Conservation (phyloP, 2,797 vertebrate genomes). For the Ptychobarbus kaznakovi region DNA sequence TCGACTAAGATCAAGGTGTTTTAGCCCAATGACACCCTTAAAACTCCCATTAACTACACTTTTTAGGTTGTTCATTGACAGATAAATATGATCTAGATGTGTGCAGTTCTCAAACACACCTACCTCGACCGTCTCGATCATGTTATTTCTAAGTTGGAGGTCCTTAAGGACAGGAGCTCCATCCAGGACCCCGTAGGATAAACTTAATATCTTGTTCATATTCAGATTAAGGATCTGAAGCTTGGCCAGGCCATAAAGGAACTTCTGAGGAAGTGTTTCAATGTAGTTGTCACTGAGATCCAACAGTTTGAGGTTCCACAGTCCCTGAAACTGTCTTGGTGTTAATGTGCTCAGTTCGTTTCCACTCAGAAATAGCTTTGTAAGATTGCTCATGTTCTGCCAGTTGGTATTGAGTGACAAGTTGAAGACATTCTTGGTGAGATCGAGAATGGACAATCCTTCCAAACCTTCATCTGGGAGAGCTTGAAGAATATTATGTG, state of each 20-base stretch:
- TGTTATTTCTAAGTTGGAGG: constrained; percentile 69
- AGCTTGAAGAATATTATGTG: constrained; percentile 68
- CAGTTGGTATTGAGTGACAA: constrained; percentile 57
- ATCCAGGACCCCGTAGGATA: constrained; percentile 62
- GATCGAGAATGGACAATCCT: constrained; percentile 68
- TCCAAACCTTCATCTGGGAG: constrained; percentile 67
- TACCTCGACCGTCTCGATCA: constrained; percentile 61
- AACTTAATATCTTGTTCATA: constrained; percentile 65
- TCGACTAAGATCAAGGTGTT: constrained; percentile 68
- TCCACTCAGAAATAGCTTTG: constrained; percentile 67
- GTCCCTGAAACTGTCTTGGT: constrained; percentile 59
- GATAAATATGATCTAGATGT: constrained; percentile 63
- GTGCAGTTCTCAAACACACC: constrained; percentile 65
- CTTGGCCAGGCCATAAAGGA: constrained; percentile 64
- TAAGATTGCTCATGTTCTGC: constrained; percentile 66
- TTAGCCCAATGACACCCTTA: constrained; percentile 61
- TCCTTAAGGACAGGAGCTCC: constrained; percentile 61
- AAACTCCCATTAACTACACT: constrained; percentile 57
- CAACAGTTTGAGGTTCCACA: constrained; percentile 66
- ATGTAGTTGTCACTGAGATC: constrained; percentile 74
- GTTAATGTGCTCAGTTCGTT: constrained; percentile 62
- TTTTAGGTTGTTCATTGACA: constrained; percentile 68
- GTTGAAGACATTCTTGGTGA: constrained; percentile 68
- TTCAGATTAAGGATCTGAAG: constrained; percentile 68
- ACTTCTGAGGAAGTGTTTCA: constrained; percentile 50